Conservation (phyloP, 2,797 vertebrate genomes). For the Ceryle rudis region DNA sequence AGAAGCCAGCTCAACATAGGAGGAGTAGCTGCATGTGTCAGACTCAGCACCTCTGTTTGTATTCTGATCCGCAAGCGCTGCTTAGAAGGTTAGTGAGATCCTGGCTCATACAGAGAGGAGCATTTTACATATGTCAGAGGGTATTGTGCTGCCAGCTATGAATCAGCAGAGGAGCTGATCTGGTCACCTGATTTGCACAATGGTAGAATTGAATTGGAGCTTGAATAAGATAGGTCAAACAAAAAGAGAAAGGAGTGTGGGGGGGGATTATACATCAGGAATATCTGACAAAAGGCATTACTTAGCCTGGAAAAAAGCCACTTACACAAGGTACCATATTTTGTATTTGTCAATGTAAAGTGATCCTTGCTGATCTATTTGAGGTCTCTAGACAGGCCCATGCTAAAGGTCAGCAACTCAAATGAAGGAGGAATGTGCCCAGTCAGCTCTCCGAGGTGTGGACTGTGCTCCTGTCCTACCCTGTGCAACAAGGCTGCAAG, state of each 20-base stretch:
- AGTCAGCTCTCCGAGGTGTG: fast-evolving
- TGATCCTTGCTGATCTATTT: background rate
- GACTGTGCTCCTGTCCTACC: background rate
- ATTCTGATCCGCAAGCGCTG: background rate
- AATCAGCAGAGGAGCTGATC: background rate
- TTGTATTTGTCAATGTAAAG: background rate
- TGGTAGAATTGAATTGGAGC: background rate
- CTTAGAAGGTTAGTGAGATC: background rate
- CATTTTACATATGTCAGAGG: background rate
- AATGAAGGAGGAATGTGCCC: background rate
- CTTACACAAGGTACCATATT: background rate
- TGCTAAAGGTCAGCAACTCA: background rate
- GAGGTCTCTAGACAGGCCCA: background rate
- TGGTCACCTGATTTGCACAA: conserved; percentile 2
- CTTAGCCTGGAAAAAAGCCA: background rate
- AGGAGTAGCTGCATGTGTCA: background rate
- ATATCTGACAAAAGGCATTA: background rate
- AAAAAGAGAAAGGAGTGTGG: background rate
- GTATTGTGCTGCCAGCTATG: background rate
- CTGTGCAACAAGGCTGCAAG: fast-evolving
- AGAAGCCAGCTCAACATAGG: background rate
- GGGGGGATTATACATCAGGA: background rate
- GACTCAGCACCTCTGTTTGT: background rate
- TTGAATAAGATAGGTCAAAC: conserved; percentile 10
- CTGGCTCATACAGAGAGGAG: background rate